Evolutionary conservation across 1,140 invertebrate species (phyloP).

Genomic region (Oppia nitens): DNA sequence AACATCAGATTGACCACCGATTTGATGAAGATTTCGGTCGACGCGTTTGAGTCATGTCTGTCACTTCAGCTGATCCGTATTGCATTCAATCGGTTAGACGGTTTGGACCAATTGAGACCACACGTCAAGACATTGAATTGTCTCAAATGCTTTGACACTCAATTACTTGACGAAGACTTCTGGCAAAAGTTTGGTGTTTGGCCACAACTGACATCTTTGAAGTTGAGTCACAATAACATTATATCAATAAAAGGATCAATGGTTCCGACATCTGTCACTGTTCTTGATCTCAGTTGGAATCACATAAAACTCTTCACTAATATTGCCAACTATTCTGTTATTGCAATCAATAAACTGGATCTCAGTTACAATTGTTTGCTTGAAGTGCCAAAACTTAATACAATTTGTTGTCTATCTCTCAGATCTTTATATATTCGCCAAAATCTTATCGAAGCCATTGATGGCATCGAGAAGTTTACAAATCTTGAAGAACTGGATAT

Average conservation of each 20-base stretch:
- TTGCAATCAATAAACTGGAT: slow-evolving; percentile 7
- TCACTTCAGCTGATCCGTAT: slow-evolving; percentile 6
- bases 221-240: slow-evolving; percentile 10
- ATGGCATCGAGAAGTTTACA: slow-evolving; percentile 3
- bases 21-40: background rate
- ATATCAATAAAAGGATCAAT: slow-evolving; percentile 5
- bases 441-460: slow-evolving; percentile 9
- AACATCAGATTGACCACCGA: background rate
- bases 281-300: slow-evolving; percentile 6
- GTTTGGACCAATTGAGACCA: background rate
- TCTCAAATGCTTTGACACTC: background rate
- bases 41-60: slow-evolving; percentile 1
- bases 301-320: slow-evolving; percentile 5
- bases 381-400: slow-evolving; percentile 9
- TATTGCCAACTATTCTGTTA: slow-evolving; percentile 5
- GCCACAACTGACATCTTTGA: slow-evolving; percentile 1
- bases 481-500: slow-evolving; percentile 4
- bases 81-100: background rate
- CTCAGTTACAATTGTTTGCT: slow-evolving; percentile 3
- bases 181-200: slow-evolving; percentile 11
- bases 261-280: background rate
- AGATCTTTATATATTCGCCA: background rate
- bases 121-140: slow-evolving; percentile 2
- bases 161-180: slow-evolving; percentile 5
- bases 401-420: background rate